Evolutionary conservation across 2,113 vertebrate genomes (phyloP).

Genomic region (Gallinago undulata): DNA sequence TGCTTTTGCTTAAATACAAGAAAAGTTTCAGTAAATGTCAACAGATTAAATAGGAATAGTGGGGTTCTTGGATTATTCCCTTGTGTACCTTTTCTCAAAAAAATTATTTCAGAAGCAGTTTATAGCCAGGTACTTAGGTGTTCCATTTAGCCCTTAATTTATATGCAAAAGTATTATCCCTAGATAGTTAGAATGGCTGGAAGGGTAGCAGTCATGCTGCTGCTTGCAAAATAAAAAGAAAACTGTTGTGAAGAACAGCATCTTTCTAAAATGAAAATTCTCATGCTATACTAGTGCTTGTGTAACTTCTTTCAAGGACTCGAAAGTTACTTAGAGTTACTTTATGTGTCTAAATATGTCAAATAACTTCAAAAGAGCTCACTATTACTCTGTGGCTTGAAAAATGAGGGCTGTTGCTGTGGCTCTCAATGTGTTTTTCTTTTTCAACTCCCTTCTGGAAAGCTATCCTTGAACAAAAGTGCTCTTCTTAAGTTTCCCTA

Average conservation of each 20-base stretch:
- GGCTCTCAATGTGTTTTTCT: neutral
- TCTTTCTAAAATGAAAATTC: neutral
- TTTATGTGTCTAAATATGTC: neutral
- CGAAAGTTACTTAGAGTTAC: neutral
- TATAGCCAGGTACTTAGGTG: neutral
- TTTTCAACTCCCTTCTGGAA: slow-evolving; percentile 7
- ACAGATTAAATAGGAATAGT: neutral
- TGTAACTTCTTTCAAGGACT: neutral
- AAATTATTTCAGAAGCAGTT: neutral
- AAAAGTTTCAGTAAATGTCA: neutral
- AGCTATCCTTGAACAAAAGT: slow-evolving; percentile 13
- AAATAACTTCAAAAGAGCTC: neutral
- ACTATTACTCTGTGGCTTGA: neutral
- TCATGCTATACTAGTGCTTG: neutral
- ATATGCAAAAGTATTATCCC: neutral
- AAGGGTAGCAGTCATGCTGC: neutral
- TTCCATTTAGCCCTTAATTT: neutral
- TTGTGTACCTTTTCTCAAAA: neutral
- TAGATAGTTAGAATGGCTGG: neutral
- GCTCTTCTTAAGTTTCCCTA: slow-evolving; percentile 11
- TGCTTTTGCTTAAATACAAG: neutral
- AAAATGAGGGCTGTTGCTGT: neutral
- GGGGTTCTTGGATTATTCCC: neutral
- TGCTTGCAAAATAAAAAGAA: neutral
- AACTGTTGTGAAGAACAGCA: neutral